Base-by-base conservation (phyloP, 2,797 vertebrate genomes). In the Clarias platycephalus region DNA sequence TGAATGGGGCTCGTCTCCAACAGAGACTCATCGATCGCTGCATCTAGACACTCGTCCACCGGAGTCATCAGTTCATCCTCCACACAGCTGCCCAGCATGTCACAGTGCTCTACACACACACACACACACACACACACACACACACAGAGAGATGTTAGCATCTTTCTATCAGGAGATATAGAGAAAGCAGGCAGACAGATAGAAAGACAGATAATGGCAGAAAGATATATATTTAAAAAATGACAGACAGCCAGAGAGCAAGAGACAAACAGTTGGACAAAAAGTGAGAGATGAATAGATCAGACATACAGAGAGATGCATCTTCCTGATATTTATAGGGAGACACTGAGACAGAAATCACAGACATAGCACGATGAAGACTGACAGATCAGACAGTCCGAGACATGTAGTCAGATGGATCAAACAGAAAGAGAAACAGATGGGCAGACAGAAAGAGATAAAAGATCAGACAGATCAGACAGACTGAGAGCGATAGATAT, bases 1-100 rank as follows among this genome's bases (percentile, higher is more conserved):
- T 98, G 98, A 92, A 99, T 97, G 26, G 98, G 97, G 88, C 94
- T 96, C 37, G 97, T 97, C 93, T 99, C 97, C 87, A 99, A 93
- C 88, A 99, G 94, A 5, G 97, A 96, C 90, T 99, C 98, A 70
- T 99, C 98, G 0, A 97, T 92, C 64, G 95, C 88, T 0, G 95
- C 94, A 44, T 99, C 98, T 90, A 97, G 93, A 89, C 96, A 96
- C n/a, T 99, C 98, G 13, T 99, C 98, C 1, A 94, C 92, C 18
- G 96, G 95, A 64, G 95, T 95, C 93, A 98, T 94, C 0, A 95
- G 93, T 88, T 99, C 98, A 83, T 98, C 98, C 91, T 99, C 97
- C 0, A 96, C 94, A 89, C 97, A 98, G 88, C 94, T 94, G 84
- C 95, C 96, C 91, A 98, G 92, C 89, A 97, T 93, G 87, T 99